Percentiles rank a stretch among this genome's conserved stretches.
Evolutionary conservation across 2,797 vertebrate species (phyloP).

Genomic region (Brachymystax lenok): DNA sequence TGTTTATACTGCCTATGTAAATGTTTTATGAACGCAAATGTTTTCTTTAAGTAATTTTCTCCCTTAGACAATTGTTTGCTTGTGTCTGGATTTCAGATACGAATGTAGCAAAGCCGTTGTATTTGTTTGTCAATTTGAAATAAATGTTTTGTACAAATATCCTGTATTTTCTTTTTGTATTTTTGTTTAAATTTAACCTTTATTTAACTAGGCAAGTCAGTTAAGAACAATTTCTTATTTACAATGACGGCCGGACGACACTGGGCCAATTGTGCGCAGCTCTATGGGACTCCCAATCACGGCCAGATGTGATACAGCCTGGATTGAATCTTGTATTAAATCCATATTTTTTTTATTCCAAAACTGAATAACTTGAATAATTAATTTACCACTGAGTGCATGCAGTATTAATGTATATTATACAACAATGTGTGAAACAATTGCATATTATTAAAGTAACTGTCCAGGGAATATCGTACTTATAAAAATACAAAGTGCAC

Average conservation of each 20-base stretch:
- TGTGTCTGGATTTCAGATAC: conserved; percentile 50
- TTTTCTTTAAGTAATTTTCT: conserved; percentile 33
- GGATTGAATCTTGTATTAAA: neutral
- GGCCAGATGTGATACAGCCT: too few species aligned
- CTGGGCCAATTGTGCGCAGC: too few species aligned
- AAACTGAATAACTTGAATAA: neutral
- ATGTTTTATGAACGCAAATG: conserved; percentile 5
- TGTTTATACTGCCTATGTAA: conserved; percentile 5
- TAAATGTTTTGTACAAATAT: conserved; percentile 73
- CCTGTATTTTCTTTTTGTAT: neutral
- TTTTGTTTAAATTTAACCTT: too few species aligned
- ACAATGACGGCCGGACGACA: too few species aligned
- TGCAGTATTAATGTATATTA: too few species aligned
- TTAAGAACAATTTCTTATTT: too few species aligned
- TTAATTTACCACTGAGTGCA: neutral
- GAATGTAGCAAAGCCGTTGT: conserved; percentile 58
- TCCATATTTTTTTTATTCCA: neutral
- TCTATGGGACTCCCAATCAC: too few species aligned
- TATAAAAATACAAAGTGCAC: too few species aligned
- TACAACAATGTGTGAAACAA: too few species aligned
- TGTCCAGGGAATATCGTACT: too few species aligned
- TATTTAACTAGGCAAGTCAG: too few species aligned
- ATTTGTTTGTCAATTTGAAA: conserved; percentile 73
- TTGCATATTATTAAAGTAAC: too few species aligned
- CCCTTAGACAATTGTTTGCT: conserved; percentile 56